Conservation (phyloP, 2,888 invertebrate genomes). For the Rhaphigaster nebulosa region DNA sequence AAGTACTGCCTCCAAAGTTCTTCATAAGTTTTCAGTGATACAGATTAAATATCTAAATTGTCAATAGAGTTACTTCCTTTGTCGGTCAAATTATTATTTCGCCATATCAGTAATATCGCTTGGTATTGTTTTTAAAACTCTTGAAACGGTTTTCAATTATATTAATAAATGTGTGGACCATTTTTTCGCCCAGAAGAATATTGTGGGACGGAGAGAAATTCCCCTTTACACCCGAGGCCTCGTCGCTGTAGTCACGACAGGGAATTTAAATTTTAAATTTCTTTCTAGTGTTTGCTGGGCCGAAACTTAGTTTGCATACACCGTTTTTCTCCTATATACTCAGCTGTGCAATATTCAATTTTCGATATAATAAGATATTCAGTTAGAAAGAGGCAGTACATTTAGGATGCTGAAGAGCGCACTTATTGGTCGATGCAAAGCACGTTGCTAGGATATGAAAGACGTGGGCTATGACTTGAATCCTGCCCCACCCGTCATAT, state of each 20-base stretch:
- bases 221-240: not conserved
- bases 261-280: slow-evolving; percentile 27
- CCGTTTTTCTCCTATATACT: not conserved
- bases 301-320: not conserved
- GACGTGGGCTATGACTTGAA: not conserved
- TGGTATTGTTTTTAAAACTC: too few species aligned
- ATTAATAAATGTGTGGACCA: not conserved
- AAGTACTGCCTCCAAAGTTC: not conserved
- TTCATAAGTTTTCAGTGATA: not conserved
- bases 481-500: slow-evolving; percentile 26
- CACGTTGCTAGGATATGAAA: slow-evolving; percentile 5
- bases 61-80: not conserved
- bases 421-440: not conserved
- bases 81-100: not conserved
- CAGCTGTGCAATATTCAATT: not conserved
- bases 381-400: not conserved
- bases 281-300: not conserved
- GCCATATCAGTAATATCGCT: too few species aligned
- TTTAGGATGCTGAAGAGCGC: not conserved
- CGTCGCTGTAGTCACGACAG: not conserved
- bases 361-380: not conserved
- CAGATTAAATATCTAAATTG: not conserved
- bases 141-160: too few species aligned
- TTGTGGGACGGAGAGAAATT: not conserved
- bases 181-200: not conserved